Percentiles rank a stretch among this genome's conserved stretches.
Conservation (phyloP, 2,113 vertebrate genomes). For the Alethe castanea region DNA sequence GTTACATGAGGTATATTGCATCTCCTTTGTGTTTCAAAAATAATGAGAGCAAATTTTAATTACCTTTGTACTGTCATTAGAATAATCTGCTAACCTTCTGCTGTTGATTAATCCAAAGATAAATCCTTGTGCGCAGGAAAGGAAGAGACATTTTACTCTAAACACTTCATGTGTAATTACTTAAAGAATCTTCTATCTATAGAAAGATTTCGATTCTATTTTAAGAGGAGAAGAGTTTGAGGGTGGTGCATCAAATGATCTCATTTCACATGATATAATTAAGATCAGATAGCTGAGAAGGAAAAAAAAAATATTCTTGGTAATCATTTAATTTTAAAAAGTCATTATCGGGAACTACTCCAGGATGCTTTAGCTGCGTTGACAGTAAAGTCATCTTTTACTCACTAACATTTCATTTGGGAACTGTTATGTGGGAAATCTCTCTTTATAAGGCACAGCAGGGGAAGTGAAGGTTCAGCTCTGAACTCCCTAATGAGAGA, state of each 20-base stretch:
- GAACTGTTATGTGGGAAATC: not conserved
- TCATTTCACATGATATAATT: not conserved
- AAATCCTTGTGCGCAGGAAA: not conserved
- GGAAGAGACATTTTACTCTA: not conserved
- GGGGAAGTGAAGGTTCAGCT: not conserved
- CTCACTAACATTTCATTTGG: not conserved
- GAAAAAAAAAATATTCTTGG: not conserved
- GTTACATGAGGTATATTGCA: not conserved
- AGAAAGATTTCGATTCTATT: not conserved
- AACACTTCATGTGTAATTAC: not conserved
- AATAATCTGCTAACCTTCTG: not conserved
- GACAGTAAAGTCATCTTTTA: not conserved
- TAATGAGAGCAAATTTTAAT: not conserved
- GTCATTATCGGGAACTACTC: not conserved
- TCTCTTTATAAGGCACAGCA: not conserved
- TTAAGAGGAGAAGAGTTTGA: not conserved
- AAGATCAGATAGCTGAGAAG: not conserved
- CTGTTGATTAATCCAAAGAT: not conserved
- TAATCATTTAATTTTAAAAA: not conserved
- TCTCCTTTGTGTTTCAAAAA: not conserved
- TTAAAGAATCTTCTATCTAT: not conserved
- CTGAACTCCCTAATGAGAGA: not conserved
- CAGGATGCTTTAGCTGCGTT: not conserved
- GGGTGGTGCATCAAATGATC: not conserved
- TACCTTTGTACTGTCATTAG: not conserved